Evolutionary conservation across 35 echinoderm and acorn worm genomes (phyloP).

Genomic region (Diadema setosum): DNA sequence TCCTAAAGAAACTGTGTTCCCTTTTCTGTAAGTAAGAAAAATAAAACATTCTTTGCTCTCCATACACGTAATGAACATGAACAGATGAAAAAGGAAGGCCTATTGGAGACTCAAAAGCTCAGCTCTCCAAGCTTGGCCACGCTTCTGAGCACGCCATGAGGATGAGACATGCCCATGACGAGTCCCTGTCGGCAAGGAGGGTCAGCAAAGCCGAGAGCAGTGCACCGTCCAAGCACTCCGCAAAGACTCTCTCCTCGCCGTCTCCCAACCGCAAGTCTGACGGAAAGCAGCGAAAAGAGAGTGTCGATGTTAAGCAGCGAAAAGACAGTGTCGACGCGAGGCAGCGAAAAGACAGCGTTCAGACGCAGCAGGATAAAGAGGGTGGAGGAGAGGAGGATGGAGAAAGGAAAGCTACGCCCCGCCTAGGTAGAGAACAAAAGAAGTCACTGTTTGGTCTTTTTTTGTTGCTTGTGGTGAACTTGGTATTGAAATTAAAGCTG

Average conservation of each 20-base stretch:
- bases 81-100: slow-evolving; percentile 12
- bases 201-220: background rate
- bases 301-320: background rate
- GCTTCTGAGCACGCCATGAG: background rate
- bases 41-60: too few species aligned
- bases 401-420: background rate
- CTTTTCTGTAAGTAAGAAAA: too few species aligned
- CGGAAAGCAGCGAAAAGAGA: background rate
- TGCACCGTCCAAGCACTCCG: background rate
- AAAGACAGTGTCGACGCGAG: background rate
- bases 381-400: background rate
- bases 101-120: background rate
- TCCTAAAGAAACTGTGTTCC: too few species aligned
- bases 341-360: background rate
- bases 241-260: background rate
- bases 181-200: background rate
- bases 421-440: too few species aligned
- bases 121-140: background rate
- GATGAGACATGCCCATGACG: background rate
- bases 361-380: background rate
- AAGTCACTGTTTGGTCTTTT: too few species aligned
- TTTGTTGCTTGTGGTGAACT: too few species aligned
- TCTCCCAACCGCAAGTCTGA: background rate
- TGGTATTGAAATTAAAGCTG: too few species aligned
- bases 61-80: too few species aligned